Conservation (phyloP, 2,888 invertebrate genomes). For the Tetragonula carbonaria region DNA sequence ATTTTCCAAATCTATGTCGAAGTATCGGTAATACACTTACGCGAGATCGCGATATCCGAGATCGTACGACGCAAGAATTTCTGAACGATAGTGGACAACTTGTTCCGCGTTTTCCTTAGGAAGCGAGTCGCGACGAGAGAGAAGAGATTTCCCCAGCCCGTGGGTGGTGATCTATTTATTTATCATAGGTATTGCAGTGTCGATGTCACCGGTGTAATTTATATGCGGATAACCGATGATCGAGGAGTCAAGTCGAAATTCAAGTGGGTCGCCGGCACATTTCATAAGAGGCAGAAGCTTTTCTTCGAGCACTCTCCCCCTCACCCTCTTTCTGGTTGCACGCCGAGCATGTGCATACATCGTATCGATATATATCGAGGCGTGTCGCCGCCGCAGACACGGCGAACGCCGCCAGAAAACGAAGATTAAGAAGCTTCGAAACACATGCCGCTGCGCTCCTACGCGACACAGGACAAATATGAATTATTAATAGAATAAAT, state of each 20-base stretch:
- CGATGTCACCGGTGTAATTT: conserved; percentile 49
- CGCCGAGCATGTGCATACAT: not conserved
- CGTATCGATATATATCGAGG: conserved; percentile 4
- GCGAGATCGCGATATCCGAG: too few species aligned
- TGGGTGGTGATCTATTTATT: conserved; percentile 48
- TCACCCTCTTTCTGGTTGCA: not conserved
- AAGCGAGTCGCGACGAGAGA: conserved; percentile 20
- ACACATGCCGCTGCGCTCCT: not conserved
- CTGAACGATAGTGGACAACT: not conserved
- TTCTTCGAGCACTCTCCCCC: conserved; percentile 19
- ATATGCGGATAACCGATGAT: conserved; percentile 54
- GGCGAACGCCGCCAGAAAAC: not conserved
- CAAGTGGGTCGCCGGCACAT: conserved; percentile 40
- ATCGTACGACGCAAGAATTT: not conserved
- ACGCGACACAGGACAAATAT: not conserved
- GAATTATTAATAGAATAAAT: conserved; percentile 5
- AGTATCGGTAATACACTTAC: too few species aligned
- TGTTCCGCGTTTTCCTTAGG: conserved; percentile 19
- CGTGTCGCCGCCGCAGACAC: not conserved
- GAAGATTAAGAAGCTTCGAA: conserved; percentile 6
- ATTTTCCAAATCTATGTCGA: too few species aligned
- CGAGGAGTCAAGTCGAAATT: conserved; percentile 46
- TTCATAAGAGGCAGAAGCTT: conserved; percentile 19
- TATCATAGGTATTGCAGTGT: conserved; percentile 42
- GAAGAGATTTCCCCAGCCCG: not conserved